These are phyloP conservation scores for Lithosia quadra DNA, from an alignment of 2,888 invertebrate species.

Conservation along the genomic window DNA sequence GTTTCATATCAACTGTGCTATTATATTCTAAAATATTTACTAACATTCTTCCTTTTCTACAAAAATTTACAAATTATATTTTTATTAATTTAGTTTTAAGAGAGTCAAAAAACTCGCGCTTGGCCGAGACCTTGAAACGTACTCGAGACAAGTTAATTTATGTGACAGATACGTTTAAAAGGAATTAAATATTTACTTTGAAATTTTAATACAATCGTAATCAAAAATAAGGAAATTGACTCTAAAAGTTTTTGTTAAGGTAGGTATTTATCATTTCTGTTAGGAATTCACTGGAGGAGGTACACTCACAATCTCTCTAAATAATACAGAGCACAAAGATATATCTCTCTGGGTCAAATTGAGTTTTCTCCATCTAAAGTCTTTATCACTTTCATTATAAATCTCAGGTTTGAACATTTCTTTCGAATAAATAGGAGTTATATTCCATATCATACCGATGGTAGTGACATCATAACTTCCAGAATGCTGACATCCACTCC, in stretches of 20 bases:
- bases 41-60: too few relatives aligned
- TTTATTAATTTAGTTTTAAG: neutral
- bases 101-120: neutral
- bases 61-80: neutral
- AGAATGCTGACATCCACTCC: neutral
- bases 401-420: too few relatives aligned
- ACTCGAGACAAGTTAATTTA: neutral
- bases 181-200: neutral
- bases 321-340: too few relatives aligned
- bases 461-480: neutral
- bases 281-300: too few relatives aligned
- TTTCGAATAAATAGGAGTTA: too few relatives aligned
- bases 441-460: too few relatives aligned
- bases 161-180: neutral
- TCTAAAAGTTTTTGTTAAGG: neutral
- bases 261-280: neutral
- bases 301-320: too few relatives aligned
- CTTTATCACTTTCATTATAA: too few relatives aligned
- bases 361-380: too few relatives aligned
- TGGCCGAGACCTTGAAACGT: neutral
- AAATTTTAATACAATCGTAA: neutral
- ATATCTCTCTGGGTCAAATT: too few relatives aligned
- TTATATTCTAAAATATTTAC: too few relatives aligned
- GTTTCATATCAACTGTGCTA: too few relatives aligned
- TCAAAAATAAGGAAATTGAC: neutral